phyloP scores from a whole-genome alignment of 2,888 invertebrate species.

The Macaria liturata region DNA sequence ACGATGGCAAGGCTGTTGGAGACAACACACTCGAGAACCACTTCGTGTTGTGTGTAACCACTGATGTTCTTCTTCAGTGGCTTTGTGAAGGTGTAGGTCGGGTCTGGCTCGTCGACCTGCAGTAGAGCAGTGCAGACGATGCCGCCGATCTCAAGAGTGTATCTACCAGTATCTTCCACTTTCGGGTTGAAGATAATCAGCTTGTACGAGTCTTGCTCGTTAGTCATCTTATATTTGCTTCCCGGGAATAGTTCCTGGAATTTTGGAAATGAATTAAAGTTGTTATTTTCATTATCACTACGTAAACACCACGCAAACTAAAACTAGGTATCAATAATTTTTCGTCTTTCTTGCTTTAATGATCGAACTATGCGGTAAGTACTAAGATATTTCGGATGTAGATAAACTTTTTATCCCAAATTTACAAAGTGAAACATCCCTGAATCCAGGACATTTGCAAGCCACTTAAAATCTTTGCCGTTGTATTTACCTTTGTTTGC shows the following conservation, averaged over 20 bases:
- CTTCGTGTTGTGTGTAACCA: conserved; percentile 95
- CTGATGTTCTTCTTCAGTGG: conserved; percentile 93
- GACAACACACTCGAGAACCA: conserved; percentile 95
- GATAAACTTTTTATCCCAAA: too few relatives aligned
- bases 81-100: conserved; percentile 96
- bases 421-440: too few relatives aligned
- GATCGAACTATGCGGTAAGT: too few relatives aligned
- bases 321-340: too few relatives aligned
- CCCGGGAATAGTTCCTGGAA: conserved; percentile 96
- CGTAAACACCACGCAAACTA: too few relatives aligned
- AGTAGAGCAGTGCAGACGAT: conserved; percentile 94
- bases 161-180: conserved; percentile 98
- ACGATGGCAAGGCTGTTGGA: conserved; percentile 97
- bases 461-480: too few relatives aligned
- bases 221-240: conserved; percentile 97
- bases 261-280: not conserved
- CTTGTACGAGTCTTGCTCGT: conserved; percentile 95
- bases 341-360: too few relatives aligned
- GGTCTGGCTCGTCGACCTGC: conserved; percentile 98
- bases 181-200: conserved; percentile 95
- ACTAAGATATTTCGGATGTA: too few relatives aligned
- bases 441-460: too few relatives aligned
- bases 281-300: too few relatives aligned
- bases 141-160: conserved; percentile 97
- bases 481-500: too few relatives aligned